Evolutionary conservation across 2,888 invertebrate species (phyloP), one percentile per base, ranked within the genome.

Genomic region (Neocrepidodera transversa): DNA sequence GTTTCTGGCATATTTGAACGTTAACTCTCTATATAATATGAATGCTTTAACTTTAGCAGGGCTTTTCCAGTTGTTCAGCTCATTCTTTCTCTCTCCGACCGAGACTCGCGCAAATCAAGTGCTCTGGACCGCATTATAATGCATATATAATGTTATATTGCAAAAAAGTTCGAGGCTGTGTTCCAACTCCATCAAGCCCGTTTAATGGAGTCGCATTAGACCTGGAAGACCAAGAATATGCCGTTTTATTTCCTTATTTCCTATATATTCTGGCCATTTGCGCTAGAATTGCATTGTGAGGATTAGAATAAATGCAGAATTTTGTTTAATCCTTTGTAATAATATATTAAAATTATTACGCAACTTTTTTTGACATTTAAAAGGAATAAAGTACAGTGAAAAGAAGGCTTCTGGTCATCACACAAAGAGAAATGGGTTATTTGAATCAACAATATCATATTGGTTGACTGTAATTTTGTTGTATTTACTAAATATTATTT

Each of bases 111-210:
- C 64, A 58, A 66, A 68, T 70, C 64, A 66, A 70, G 65, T 60
- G 69, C 64, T 65, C 67, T 74, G 78, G 77, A 62, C 75, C 68
- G 72, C 77, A 76, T 77, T 78, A 78, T 78, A 79, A 79, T 79
- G 79, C 79, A 79, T 79, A 79, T 79, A 78, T 79, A 78, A 79
- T 78, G 78, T 78, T 78, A 79, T 78, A 78, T 78, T 76, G 78
- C 78, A 76, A 77, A 78, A 78, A 78, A 78, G 72, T 74, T 73
- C 42, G 63, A 32, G 72, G 73, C 72, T 69, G 73, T 66, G 60
- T 62, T 42, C 65, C 50, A 63, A 62, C 57, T 54, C 32, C 54
- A 47, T 54, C 42, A 36, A 54, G 54, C 32, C 20, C 54, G 35
- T 54, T 45, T 54, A 45, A 54, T 54, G 45, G 45, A 54, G 54